phyloP scores from a whole-genome alignment of 2,797 vertebrate genomes.

The Mormyrops attenuatus region DNA sequence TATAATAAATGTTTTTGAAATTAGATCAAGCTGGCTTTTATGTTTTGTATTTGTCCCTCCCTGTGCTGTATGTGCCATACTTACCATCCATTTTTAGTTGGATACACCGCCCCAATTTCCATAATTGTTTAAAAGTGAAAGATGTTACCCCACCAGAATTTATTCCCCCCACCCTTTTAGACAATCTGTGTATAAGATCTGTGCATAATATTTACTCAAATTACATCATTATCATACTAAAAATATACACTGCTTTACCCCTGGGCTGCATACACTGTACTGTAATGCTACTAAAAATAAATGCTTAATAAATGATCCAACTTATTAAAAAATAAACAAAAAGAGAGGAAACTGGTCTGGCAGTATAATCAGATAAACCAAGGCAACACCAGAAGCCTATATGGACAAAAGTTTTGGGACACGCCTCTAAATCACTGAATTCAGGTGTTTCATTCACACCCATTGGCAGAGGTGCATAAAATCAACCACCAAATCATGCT shows the following conservation, averaged over 20 bases:
- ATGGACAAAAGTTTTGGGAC: neutral
- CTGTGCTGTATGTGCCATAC: neutral
- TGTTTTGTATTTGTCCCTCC: conserved; percentile 18
- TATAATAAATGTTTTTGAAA: conserved; percentile 67
- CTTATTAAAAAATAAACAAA: neutral
- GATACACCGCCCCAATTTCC: neutral
- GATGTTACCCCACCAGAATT: neutral
- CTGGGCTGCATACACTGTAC: neutral
- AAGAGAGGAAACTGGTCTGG: neutral
- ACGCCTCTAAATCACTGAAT: neutral
- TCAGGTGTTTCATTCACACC: neutral
- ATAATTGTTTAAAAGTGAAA: neutral
- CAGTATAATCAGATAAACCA: neutral
- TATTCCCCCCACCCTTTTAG: neutral
- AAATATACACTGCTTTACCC: neutral
- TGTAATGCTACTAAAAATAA: neutral
- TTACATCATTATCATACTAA: neutral
- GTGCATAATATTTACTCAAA: neutral
- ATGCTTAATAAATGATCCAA: neutral
- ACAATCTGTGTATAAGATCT: neutral
- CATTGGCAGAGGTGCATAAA: neutral
- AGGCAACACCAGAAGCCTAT: neutral
- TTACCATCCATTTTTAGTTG: neutral
- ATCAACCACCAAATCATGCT: neutral
- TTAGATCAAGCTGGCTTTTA: conserved; percentile 40